Evolutionary conservation across 2,888 invertebrate species (phyloP), one percentile per base, ranked within the genome.

Genomic region (Gisinianus flammeolus): DNA sequence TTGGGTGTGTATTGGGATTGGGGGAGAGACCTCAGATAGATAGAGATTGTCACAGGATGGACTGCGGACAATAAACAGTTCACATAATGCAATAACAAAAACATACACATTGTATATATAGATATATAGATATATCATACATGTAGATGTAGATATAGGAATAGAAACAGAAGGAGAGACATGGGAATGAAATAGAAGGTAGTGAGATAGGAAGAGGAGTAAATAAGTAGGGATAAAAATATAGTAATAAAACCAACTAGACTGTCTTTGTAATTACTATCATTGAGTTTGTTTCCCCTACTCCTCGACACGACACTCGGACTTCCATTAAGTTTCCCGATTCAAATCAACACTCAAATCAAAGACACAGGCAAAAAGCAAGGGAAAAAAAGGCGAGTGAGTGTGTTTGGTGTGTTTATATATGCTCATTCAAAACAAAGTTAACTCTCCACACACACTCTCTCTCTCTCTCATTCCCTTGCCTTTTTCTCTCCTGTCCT

Each of bases 201-300:
- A 44, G 16, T 44, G 6, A 44, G 44, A 44, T 44, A 6, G 16
- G 19, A 44, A 44, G 16, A 44, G 44, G 44, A 12, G n/a, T n/a
- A n/a, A n/a, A n/a, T n/a, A n/a, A n/a, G n/a, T n/a, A n/a, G 24
- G 44, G 26, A 22, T 69, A 44, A 58, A 69, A 69, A 69, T 35
- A 69, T 28, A 44, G 52, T 69, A 69, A 69, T 69, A 69, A 44
- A 69, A 24, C 69, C 69, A 44, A 69, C 44, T 44, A 69, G 69
- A 12, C 44, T 8, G 26, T 62, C 62, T 70, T 70, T 70, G 28
- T 70, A 70, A 70, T 70, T 70, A 54, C 70, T 70, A 70, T 70
- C 70, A 70, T 70, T 70, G 24, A 52, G 52, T 54, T 54, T 79
- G 26, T 26, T 62, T 62, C 26, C 28, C 28, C 62, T 28, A 28